Evolutionary conservation across 2,797 vertebrate species (phyloP), one percentile per base, ranked within the genome.

Genomic region (Hyperoplus immaculatus): DNA sequence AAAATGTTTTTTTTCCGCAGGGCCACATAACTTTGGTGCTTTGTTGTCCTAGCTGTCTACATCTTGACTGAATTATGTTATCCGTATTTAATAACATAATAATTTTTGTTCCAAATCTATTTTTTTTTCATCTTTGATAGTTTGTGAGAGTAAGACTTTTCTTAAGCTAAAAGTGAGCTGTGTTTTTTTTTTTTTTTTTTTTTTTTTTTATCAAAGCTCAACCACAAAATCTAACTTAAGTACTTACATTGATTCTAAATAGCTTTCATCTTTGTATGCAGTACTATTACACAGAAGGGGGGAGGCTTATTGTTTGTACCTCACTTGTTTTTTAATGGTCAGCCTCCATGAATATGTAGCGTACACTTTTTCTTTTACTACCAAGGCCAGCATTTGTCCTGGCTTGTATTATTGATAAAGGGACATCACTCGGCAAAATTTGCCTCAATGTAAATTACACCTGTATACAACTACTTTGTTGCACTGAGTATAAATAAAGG

Each of bases 21-120:
- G 68, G 16, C 21, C 18, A 14, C 68, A 46, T 45, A 77, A 76
- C 61, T 72, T 64, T 74, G 57, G 9, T 70, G 62, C 38, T 59
- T 77, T 83, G 51, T 63, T 64, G 53, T 53, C 2, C 65, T 42
- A 14, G 10, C 13, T 51, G 15, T 51, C 15, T 16, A 41, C 18
- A 72, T 56, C 11, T 50, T 39, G 53, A 6, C 9, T 73, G 5
- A n/a, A 16, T 38, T 69, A 18, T 71, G n/a, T 56, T 49, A 71
- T 80, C 14, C 15, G 3, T 12, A 6, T 29, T 9, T 69, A 18
- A 45, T 63, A 56, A 68, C 29, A n/a, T 21, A n/a, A 6, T 11
- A 16, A 18, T 11, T 55, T 15, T 18, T 29, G 8, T 38, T 56
- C 10, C 4, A 4, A n/a, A 29, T 41, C 4, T 21, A 6, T 8